Evolutionary conservation across 2,113 vertebrate species (phyloP), one percentile per base, ranked within the genome.

Genomic region (Aviceda subcristata): DNA sequence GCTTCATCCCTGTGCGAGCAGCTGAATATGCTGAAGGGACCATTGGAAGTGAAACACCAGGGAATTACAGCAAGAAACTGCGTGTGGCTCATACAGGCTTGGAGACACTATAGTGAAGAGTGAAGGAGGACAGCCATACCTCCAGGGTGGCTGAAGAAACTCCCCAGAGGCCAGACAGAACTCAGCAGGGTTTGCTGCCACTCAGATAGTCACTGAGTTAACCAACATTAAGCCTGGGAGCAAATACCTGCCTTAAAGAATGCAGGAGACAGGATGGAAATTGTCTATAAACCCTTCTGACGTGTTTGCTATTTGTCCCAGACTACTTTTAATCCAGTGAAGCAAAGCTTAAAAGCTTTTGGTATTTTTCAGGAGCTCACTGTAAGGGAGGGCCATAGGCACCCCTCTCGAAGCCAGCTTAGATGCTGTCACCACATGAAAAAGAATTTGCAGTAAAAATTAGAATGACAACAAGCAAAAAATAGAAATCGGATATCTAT

Each of bases 401-500:
- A 48, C 5, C 18, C 11, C 30, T 80, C 38, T 86, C 7, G 1
- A 12, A 71, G 29, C 7, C 60, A 80, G 20, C 46, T 64, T 72
- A 27, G 27, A 56, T 60, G 39, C 21, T 53, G 30, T 87, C 43
- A 57, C 46, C 19, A 41, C 22, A 46, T 4, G 0, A 30, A 86
- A 80, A 82, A 50, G 30, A 56, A 43, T 74, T 74, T 74, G n/a
- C 55, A 72, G 73, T 76, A 82, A 91, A 87, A 94, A 73, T 77
- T 87, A 73, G 27, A 93, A 56, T 84, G 16, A 57, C 3, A 72
- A 34, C 4, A 7, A 78, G 53, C 36, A 86, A 88, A 90, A 84
- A 77, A 17, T 71, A 87, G 60, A 94, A 72, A 91, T 75, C 13
- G 16, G 32, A 11, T 91, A 51, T 60, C 30, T 84, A 0, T 91